phyloP scores from a whole-genome alignment of 2,888 invertebrate species.

The Thumatha senex region DNA sequence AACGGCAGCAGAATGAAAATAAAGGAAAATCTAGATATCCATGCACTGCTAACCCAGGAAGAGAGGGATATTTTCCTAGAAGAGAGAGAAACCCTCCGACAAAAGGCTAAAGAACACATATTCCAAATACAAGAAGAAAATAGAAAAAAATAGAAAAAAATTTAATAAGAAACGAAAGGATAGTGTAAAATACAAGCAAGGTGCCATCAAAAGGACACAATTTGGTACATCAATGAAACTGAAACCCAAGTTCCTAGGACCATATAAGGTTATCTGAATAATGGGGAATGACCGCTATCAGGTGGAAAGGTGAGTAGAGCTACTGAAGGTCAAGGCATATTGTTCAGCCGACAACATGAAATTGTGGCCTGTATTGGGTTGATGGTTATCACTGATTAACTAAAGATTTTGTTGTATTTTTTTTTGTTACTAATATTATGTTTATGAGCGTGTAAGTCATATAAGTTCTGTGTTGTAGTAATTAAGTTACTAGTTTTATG shows the following conservation, averaged over 20 bases:
- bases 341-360: too few relatives aligned
- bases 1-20: not conserved
- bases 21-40: not conserved
- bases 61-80: not conserved
- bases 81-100: not conserved
- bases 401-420: too few relatives aligned
- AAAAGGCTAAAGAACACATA: too few relatives aligned
- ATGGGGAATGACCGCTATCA: not conserved
- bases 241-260: not conserved
- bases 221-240: not conserved
- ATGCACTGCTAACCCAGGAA: not conserved
- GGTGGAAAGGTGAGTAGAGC: not conserved
- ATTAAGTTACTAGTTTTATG: too few relatives aligned
- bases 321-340: too few relatives aligned
- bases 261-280: not conserved
- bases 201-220: not conserved
- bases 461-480: too few relatives aligned
- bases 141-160: not conserved
- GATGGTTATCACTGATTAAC: too few relatives aligned
- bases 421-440: too few relatives aligned
- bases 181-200: not conserved
- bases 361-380: too few relatives aligned
- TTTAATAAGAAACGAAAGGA: not conserved
- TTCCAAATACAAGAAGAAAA: not conserved
- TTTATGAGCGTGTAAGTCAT: too few relatives aligned